Evolutionary conservation across 2,888 invertebrate species (phyloP).

Genomic region (Pediacus dermestoides): DNA sequence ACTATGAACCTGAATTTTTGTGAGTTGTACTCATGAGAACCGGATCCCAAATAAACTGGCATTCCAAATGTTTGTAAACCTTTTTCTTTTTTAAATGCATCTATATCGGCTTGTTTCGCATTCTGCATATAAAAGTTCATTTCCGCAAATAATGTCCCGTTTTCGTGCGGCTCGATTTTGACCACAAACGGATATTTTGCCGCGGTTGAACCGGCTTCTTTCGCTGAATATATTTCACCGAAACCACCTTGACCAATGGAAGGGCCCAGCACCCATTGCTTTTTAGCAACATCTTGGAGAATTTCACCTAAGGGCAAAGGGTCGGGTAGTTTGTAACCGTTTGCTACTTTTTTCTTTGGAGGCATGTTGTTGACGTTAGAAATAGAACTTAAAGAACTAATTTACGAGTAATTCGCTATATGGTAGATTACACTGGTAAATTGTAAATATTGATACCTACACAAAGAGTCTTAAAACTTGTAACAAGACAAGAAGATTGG

Average conservation of each 20-base stretch:
- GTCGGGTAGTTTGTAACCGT: slow-evolving; percentile 62
- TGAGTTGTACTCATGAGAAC: slow-evolving; percentile 72
- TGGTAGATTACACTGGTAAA: too few species aligned
- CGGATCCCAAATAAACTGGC: slow-evolving; percentile 79
- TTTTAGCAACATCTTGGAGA: slow-evolving; percentile 71
- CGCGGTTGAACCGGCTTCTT: slow-evolving; percentile 54
- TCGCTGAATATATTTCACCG: slow-evolving; percentile 88
- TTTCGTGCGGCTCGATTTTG: slow-evolving; percentile 86
- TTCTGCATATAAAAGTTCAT: slow-evolving; percentile 84
- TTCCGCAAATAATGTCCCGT: slow-evolving; percentile 93
- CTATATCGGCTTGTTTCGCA: slow-evolving; percentile 67
- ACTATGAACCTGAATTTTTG: slow-evolving; percentile 84
- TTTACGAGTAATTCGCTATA: too few species aligned
- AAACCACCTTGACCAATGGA: slow-evolving; percentile 92
- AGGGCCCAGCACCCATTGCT: slow-evolving; percentile 80
- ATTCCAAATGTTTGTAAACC: slow-evolving; percentile 75
- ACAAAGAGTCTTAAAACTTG: too few species aligned
- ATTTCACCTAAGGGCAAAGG: slow-evolving; percentile 73
- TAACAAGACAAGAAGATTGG: too few species aligned
- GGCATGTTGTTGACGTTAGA: too few species aligned
- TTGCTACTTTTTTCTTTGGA: slow-evolving; percentile 48
- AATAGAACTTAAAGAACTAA: too few species aligned
- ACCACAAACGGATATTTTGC: slow-evolving; percentile 64
- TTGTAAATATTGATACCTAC: too few species aligned
- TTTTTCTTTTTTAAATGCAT: slow-evolving; percentile 63